Conservation (phyloP, 1,140 invertebrate genomes). For the Coelopa frigida region DNA sequence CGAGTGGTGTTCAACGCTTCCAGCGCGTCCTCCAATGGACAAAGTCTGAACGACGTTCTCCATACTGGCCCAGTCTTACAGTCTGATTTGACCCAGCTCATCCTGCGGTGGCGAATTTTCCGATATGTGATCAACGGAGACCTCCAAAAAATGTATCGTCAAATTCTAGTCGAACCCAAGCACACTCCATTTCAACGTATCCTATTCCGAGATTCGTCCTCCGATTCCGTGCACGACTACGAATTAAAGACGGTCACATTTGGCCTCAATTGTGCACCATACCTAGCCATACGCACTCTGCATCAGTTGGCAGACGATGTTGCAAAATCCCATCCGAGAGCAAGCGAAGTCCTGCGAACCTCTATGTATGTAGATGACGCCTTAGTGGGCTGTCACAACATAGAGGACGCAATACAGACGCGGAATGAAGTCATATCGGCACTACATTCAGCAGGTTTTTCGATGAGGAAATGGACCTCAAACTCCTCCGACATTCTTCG, state of each 20-base stretch:
- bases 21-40: conserved; percentile 11
- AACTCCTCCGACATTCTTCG: too few relatives aligned
- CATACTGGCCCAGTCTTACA: conserved; percentile 14
- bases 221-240: background rate
- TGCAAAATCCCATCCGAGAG: too few relatives aligned
- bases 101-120: conserved; percentile 10
- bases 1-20: conserved; percentile 22
- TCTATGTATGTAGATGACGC: too few relatives aligned
- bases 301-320: too few relatives aligned
- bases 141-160: conserved; percentile 34
- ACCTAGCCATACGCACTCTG: background rate
- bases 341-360: too few relatives aligned
- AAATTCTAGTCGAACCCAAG: conserved; percentile 20
- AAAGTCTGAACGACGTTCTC: conserved; percentile 17
- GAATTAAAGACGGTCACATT: conserved; percentile 1
- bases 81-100: background rate
- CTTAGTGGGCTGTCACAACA: too few relatives aligned
- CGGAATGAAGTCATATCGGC: too few relatives aligned
- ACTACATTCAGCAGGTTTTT: too few relatives aligned
- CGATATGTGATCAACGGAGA: conserved; percentile 25
- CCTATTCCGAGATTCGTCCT: conserved; percentile 21
- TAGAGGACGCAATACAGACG: too few relatives aligned
- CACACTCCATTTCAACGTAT: conserved; percentile 28
- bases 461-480: too few relatives aligned
- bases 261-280: conserved; percentile 2